Conservation (phyloP, 2,797 vertebrate genomes). For the Molossus alvarezi region DNA sequence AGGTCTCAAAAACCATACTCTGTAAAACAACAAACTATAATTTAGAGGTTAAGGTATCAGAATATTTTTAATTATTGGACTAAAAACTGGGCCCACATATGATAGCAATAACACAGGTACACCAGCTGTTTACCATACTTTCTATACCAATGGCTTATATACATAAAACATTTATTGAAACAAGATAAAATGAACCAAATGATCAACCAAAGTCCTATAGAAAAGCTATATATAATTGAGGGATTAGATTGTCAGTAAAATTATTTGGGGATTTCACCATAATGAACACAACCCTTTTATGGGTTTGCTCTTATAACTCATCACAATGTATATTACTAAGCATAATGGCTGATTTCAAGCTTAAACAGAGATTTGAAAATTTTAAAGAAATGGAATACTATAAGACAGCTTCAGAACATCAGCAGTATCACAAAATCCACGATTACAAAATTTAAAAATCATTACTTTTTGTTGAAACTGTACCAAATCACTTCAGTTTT, state of each 20-base stretch:
- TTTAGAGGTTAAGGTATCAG: conserved; percentile 41
- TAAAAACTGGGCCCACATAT: neutral
- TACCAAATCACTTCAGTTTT: conserved; percentile 27
- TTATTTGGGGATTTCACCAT: neutral
- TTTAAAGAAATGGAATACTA: neutral
- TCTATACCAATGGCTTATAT: neutral
- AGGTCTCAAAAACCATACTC: conserved; percentile 92
- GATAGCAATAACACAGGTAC: neutral
- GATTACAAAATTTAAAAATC: neutral
- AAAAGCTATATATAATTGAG: neutral
- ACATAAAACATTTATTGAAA: neutral
- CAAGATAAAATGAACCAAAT: neutral
- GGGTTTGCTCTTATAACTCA: neutral
- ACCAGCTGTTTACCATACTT: neutral
- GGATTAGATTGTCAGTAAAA: neutral
- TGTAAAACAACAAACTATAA: conserved; percentile 85
- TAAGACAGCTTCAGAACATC: neutral
- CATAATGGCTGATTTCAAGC: neutral
- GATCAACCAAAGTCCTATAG: neutral
- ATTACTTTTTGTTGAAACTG: neutral
- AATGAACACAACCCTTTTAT: neutral
- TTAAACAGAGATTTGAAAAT: conserved; percentile 9
- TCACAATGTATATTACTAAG: neutral
- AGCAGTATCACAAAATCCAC: neutral
- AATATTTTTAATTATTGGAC: neutral